Conservation (phyloP, 2,113 vertebrate genomes). For the Indicator indicator region DNA sequence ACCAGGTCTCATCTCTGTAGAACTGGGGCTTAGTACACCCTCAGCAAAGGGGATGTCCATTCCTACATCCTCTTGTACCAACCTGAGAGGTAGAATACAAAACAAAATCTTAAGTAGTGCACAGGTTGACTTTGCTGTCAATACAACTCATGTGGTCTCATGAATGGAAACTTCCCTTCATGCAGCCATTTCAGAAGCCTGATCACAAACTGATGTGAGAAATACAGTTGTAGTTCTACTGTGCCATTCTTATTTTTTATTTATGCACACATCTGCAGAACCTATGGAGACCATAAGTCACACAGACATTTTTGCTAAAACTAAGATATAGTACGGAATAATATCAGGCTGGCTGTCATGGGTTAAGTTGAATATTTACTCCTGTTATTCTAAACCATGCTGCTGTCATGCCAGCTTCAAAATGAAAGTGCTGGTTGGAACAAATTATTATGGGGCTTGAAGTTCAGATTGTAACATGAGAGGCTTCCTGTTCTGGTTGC, state of each 20-base stretch:
- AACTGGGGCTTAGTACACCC: constrained; percentile 67
- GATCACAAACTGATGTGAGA: not conserved
- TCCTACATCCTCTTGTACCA: constrained; percentile 79
- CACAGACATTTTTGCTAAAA: not conserved
- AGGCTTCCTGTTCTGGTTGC: too few species aligned
- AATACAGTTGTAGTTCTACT: not conserved
- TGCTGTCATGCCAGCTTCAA: too few species aligned
- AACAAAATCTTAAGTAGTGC: not conserved
- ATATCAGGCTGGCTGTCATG: not conserved
- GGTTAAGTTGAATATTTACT: too few species aligned
- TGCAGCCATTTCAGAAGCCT: not conserved
- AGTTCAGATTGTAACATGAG: too few species aligned
- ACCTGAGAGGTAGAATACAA: constrained; percentile 70
- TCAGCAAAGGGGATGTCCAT: constrained; percentile 85
- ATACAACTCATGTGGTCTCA: not conserved
- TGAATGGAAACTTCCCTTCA: not conserved
- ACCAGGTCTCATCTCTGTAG: constrained; percentile 88
- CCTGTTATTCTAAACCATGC: too few species aligned
- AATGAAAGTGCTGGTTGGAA: too few species aligned
- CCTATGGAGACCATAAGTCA: not conserved
- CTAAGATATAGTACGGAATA: not conserved
- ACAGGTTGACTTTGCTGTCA: not conserved
- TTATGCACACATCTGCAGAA: not conserved
- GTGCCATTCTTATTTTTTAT: not conserved
- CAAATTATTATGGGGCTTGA: too few species aligned